A percentile compares a stretch with the other conserved stretches of the same genome.
Conservation (phyloP, 2,113 vertebrate species). For the Edolisoma coerulescens region DNA sequence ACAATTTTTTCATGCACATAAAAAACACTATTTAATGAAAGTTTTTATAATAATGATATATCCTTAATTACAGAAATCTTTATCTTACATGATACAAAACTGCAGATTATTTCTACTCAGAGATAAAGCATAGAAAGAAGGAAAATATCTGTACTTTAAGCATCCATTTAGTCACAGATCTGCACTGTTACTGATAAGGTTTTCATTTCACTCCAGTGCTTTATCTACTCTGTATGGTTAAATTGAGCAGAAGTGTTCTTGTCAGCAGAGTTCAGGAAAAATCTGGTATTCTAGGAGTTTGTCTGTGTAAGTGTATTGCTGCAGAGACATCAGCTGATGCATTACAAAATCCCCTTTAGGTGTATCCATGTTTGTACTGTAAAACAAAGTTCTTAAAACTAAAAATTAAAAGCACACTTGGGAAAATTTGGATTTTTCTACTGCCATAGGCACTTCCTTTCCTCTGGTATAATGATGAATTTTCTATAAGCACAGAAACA, state of each 20-base stretch:
- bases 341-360: neutral
- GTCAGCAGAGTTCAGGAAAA: neutral
- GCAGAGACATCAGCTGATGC: neutral
- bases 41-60: neutral
- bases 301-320: neutral
- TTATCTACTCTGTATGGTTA: neutral
- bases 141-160: neutral
- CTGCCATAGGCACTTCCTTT: neutral
- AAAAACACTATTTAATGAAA: neutral
- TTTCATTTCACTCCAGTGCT: neutral
- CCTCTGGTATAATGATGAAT: neutral
- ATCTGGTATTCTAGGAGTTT: neutral
- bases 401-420: neutral
- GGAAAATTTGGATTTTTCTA: neutral
- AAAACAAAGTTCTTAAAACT: conserved; percentile 1
- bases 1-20: neutral
- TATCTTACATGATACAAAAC: neutral
- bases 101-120: neutral
- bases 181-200: neutral
- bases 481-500: neutral
- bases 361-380: neutral
- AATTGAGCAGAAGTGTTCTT: neutral
- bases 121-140: neutral
- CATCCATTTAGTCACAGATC: neutral
- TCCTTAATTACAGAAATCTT: neutral